A percentile compares a stretch with the other conserved stretches of the same genome.
These are phyloP conservation scores for Diabrotica undecimpunctata DNA, from an alignment of 1,140 invertebrate genomes.

Conservation along the genomic window DNA sequence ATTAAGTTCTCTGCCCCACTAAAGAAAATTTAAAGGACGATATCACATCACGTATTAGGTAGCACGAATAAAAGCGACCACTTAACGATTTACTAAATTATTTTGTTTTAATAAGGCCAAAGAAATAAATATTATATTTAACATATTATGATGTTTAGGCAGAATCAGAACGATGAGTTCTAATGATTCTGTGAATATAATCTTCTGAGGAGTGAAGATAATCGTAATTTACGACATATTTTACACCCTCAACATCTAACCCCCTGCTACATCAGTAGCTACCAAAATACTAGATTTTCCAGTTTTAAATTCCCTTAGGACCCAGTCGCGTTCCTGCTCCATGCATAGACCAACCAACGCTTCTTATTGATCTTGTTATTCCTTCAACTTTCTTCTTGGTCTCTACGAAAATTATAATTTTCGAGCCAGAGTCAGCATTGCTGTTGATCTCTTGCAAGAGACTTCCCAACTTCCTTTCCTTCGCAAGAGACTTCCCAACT, in stretches of 20 bases:
- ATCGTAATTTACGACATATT: slow-evolving; percentile 99
- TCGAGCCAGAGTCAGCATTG: slow-evolving; percentile 80
- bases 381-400: slow-evolving; percentile 96
- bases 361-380: slow-evolving; percentile 84
- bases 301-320: slow-evolving; percentile 87
- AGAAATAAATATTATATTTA: no score
- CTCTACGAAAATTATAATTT: slow-evolving; percentile 94
- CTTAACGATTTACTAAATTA: no score
- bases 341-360: slow-evolving; percentile 92
- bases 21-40: no score
- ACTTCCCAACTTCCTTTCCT: slow-evolving; percentile 72
- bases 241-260: slow-evolving; percentile 98
- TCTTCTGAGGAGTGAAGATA: slow-evolving; percentile 98
- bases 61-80: no score
- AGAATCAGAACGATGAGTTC: slow-evolving; percentile 87
- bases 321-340: slow-evolving; percentile 94
- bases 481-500: no score
- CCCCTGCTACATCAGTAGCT: slow-evolving; percentile 97
- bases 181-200: slow-evolving; percentile 97
- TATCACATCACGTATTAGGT: no score
- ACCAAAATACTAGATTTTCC: slow-evolving; percentile 88
- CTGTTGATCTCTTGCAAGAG: slow-evolving; percentile 83
- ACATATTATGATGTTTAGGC: slow-evolving; percentile 97
- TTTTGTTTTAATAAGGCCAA: no score
- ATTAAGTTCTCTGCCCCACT: no score